These are phyloP conservation scores for Orthosia gothica DNA, from an alignment of 2,888 invertebrate species.

Conservation along the genomic window DNA sequence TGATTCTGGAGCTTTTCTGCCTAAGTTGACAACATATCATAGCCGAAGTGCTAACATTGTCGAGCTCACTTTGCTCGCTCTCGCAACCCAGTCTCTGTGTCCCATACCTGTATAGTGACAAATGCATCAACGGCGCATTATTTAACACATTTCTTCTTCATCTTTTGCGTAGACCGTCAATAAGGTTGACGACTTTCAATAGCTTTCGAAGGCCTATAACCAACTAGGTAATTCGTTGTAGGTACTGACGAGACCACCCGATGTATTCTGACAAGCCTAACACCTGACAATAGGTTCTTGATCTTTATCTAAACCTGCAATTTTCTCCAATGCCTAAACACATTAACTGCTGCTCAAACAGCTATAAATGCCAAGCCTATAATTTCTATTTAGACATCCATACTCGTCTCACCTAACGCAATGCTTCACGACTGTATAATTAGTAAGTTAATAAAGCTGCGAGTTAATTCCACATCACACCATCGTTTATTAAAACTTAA, in stretches of 20 bases:
- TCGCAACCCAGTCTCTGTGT: too few species aligned
- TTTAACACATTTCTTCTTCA: too few species aligned
- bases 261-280: background rate
- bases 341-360: constrained; percentile 11
- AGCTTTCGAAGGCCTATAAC: background rate
- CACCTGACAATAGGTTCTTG: background rate
- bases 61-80: too few species aligned
- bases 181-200: background rate
- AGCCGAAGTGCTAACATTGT: too few species aligned
- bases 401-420: constrained; percentile 30
- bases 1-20: too few species aligned
- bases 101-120: too few species aligned
- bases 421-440: constrained; percentile 47
- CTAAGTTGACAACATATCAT: too few species aligned
- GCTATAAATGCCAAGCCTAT: constrained; percentile 41
- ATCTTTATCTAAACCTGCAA: constrained; percentile 11
- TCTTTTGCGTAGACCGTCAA: too few species aligned
- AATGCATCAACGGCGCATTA: too few species aligned
- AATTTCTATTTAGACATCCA: constrained; percentile 51
- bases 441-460: constrained; percentile 53
- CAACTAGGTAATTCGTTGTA: background rate
- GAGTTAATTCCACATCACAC: constrained; percentile 55
- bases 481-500: constrained; percentile 64
- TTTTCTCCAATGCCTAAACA: constrained; percentile 22
- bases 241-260: background rate